Conservation (phyloP, 1,140 invertebrate genomes). For the Anthonomus grandis region DNA sequence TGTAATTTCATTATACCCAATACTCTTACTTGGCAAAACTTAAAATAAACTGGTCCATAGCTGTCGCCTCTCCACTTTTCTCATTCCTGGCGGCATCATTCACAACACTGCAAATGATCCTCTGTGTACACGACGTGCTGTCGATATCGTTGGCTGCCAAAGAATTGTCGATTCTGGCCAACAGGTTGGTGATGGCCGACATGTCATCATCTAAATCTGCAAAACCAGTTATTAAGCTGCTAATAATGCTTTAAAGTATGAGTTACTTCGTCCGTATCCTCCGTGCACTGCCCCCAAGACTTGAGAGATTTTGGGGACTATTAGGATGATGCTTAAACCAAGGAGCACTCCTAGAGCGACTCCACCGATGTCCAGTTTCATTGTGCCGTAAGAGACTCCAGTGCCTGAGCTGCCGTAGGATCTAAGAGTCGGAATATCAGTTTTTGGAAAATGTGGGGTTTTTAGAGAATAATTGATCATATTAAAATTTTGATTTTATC, state of each 20-base stretch:
- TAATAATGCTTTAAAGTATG: too few relatives aligned
- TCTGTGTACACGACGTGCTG: constrained; percentile 73
- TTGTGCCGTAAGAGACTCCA: constrained; percentile 43
- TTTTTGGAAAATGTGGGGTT: too few relatives aligned
- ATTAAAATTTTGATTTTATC: too few relatives aligned
- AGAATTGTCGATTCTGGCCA: constrained; percentile 69
- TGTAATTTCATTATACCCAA: too few relatives aligned
- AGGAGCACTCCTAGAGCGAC: constrained; percentile 73
- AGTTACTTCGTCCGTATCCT: constrained; percentile 58
- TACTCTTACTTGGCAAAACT: constrained; percentile 59
- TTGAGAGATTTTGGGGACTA: constrained; percentile 73
- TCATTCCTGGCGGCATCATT: constrained; percentile 64
- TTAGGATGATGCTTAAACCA: constrained; percentile 72
- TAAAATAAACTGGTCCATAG: constrained; percentile 64
- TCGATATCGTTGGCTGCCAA: constrained; percentile 72
- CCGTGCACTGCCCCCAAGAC: constrained; percentile 64
- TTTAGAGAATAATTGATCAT: too few relatives aligned
- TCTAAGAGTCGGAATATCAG: too few relatives aligned
- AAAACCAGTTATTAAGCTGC: constrained; percentile 10
- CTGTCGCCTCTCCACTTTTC: constrained; percentile 58
- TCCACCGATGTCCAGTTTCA: constrained; percentile 80
- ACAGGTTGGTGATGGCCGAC: constrained; percentile 59
- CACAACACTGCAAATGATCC: constrained; percentile 72
- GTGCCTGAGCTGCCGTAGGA: too few relatives aligned
- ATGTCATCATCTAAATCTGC: constrained; percentile 62